Evolutionary conservation across 1,140 invertebrate genomes (phyloP).

Genomic region (Drosophila lowei): DNA sequence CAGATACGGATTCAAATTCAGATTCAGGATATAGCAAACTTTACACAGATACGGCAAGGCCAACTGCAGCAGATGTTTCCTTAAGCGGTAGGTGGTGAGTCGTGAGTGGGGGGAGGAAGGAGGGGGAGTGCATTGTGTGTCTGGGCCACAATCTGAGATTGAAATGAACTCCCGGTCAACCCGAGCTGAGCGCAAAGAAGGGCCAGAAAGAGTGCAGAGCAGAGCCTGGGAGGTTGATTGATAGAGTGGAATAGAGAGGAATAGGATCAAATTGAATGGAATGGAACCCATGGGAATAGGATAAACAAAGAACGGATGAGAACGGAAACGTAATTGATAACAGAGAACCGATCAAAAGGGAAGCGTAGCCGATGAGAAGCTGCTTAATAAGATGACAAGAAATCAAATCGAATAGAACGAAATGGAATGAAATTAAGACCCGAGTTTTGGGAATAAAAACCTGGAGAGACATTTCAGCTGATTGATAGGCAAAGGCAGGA

Average conservation of each 20-base stretch:
- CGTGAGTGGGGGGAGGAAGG: neutral
- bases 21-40: neutral
- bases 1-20: neutral
- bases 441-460: too few relatives aligned
- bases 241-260: slow-evolving; percentile 38
- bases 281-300: slow-evolving; percentile 25
- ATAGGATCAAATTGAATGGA: slow-evolving; percentile 46
- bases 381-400: neutral
- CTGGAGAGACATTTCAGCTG: too few relatives aligned
- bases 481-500: too few relatives aligned
- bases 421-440: neutral
- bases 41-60: slow-evolving; percentile 11
- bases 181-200: too few relatives aligned
- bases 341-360: neutral
- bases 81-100: neutral
- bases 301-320: slow-evolving; percentile 6
- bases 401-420: slow-evolving; percentile 6
- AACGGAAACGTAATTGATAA: neutral
- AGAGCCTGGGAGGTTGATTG: slow-evolving; percentile 31
- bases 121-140: slow-evolving; percentile 7
- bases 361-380: neutral
- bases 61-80: slow-evolving; percentile 33
- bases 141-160: slow-evolving; percentile 27
- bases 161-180: neutral
- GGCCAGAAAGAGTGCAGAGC: too few relatives aligned